Percentiles rank a stretch among this genome's conserved stretches.
These are phyloP conservation scores for Boloria selene DNA, from an alignment of 2,888 invertebrate species.

Conservation along the genomic window DNA sequence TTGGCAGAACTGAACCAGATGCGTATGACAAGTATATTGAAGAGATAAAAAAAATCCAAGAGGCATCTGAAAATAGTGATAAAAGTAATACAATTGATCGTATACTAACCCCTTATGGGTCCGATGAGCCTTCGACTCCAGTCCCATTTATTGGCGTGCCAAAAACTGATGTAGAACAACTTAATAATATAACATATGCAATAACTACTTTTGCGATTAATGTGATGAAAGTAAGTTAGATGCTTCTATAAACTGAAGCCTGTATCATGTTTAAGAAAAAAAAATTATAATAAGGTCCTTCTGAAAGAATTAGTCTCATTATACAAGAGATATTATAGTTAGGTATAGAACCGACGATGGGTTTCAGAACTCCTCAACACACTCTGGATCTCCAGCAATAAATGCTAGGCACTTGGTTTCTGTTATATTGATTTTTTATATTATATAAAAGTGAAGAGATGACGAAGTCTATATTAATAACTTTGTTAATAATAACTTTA, in stretches of 20 bases:
- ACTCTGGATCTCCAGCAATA: too few relatives aligned
- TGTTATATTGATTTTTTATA: too few relatives aligned
- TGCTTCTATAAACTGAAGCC: background rate
- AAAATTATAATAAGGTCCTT: background rate
- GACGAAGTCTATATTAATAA: background rate
- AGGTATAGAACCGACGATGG: too few relatives aligned
- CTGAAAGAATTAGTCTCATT: too few relatives aligned
- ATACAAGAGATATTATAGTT: too few relatives aligned
- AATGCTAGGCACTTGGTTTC: too few relatives aligned
- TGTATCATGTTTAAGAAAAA: background rate
- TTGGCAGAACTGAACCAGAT: background rate
- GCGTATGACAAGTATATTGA: slow-evolving; percentile 29
- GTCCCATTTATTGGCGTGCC: slow-evolving; percentile 35
- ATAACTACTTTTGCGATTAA: slow-evolving; percentile 59
- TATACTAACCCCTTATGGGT: background rate
- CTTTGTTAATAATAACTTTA: background rate
- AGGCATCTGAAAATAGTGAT: slow-evolving; percentile 7
- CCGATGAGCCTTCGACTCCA: slow-evolving; percentile 22
- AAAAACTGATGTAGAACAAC: slow-evolving; percentile 38
- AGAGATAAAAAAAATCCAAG: slow-evolving; percentile 11
- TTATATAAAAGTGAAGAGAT: too few relatives aligned
- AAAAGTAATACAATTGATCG: slow-evolving; percentile 22
- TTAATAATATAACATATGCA: slow-evolving; percentile 48
- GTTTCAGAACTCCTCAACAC: too few relatives aligned
- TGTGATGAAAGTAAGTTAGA: slow-evolving; percentile 57